Conservation (phyloP, 2,888 invertebrate genomes). For the Ormyrus labotus region DNA sequence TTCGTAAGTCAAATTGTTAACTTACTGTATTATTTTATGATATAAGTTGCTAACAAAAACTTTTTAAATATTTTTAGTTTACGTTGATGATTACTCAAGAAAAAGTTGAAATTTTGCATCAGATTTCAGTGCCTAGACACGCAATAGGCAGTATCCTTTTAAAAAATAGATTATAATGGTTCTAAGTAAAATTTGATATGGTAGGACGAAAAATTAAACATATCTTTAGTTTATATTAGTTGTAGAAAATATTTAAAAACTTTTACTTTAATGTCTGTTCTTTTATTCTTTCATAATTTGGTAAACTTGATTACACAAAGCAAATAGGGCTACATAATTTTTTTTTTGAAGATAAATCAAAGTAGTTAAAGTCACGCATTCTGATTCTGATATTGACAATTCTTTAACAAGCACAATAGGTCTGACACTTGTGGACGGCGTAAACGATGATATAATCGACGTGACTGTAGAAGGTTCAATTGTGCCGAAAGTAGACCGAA, state of each 20-base stretch:
- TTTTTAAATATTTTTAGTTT: conserved; percentile 65
- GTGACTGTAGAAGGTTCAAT: conserved; percentile 80
- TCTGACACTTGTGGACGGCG: conserved; percentile 62
- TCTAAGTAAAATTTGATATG: too few relatives aligned
- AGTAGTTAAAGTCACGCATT: too few relatives aligned
- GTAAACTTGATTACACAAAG: too few relatives aligned
- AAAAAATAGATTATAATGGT: not conserved
- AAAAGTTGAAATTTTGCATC: conserved; percentile 79
- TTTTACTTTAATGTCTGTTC: too few relatives aligned
- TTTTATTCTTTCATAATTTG: too few relatives aligned
- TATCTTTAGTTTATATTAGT: too few relatives aligned
- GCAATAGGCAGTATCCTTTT: conserved; percentile 77
- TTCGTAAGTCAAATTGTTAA: conserved; percentile 74
- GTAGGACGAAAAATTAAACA: too few relatives aligned
- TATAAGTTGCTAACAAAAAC: not conserved
- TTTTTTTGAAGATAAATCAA: too few relatives aligned
- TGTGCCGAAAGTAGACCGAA: conserved; percentile 73
- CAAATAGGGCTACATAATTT: too few relatives aligned
- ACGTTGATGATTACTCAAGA: conserved; percentile 84
- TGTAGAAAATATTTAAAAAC: too few relatives aligned
- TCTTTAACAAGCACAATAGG: conserved; percentile 43
- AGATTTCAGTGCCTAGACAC: conserved; percentile 80
- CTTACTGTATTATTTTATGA: too few relatives aligned
- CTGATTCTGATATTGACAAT: not conserved
- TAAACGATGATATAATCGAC: conserved; percentile 76